These are phyloP conservation scores for Harpagifer antarcticus DNA, from an alignment of 2,797 vertebrate genomes.

Conservation along the genomic window DNA sequence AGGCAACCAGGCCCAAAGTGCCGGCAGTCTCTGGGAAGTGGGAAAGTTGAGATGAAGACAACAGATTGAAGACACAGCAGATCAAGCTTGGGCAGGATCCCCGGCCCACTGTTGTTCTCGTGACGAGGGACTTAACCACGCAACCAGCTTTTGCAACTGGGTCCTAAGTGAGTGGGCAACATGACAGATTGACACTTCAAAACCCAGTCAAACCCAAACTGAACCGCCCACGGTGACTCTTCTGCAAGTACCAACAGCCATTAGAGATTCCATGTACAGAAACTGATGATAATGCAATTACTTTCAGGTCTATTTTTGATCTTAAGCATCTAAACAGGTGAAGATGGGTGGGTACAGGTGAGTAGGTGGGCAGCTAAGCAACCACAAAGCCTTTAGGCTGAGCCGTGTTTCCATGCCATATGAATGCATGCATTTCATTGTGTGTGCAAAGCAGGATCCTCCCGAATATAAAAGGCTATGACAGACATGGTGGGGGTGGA, in stretches of 20 bases:
- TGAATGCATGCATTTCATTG: constrained; percentile 32
- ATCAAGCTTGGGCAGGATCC: constrained; percentile 63
- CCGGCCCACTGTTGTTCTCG: constrained; percentile 20
- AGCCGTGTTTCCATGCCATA: constrained; percentile 57
- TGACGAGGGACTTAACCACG: constrained; percentile 46
- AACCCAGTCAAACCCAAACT: constrained; percentile 53
- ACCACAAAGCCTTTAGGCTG: constrained; percentile 70
- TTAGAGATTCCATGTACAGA: constrained; percentile 29
- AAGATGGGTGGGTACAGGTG: constrained; percentile 57
- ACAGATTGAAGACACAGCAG: constrained; percentile 38
- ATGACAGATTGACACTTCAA: constrained; percentile 50
- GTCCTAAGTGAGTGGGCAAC: constrained; percentile 55
- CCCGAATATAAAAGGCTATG: constrained; percentile 61
- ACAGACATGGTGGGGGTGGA: constrained; percentile 73
- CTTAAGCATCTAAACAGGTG: constrained; percentile 61
- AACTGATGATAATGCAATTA: constrained; percentile 39
- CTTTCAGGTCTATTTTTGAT: constrained; percentile 57
- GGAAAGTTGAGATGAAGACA: constrained; percentile 5
- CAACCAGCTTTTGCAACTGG: constrained; percentile 42
- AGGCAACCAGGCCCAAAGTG: neutral
- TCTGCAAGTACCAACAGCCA: constrained; percentile 67
- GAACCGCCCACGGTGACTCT: constrained; percentile 44
- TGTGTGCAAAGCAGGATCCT: constrained; percentile 38
- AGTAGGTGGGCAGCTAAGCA: constrained; percentile 74
- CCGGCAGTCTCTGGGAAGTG: neutral